Evolutionary conservation across 2,113 vertebrate genomes (phyloP), one percentile per base, ranked within the genome.

Genomic region (Pontoporia blainvillei): DNA sequence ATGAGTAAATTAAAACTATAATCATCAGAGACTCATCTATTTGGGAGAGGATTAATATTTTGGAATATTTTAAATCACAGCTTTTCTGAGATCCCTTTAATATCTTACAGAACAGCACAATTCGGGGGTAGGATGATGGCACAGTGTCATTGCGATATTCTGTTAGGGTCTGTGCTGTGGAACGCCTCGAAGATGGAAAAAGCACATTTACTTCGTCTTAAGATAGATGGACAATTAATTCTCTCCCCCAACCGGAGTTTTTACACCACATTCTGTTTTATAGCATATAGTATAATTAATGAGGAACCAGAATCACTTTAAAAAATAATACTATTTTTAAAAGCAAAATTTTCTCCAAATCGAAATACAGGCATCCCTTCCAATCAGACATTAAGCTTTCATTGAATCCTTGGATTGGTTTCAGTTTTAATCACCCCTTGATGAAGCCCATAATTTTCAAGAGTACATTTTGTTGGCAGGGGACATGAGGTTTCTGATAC

Each of bases 391-490:
- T 92, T 94, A 95, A 88, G 15, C 27, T 95, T 12, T 94, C 23
- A 84, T 83, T 94, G 83, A 79, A 91, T 91, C 62, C 41, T 34
- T 78, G 67, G 69, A 20, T 84, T 90, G 89, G 3, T 86, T 95
- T 87, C 54, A 83, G 46, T 31, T 93, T 86, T 92, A 85, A 61
- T 95, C 71, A 94, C 46, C 27, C 39, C 34, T 69, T n/a, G 25
- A 79, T 66, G n/a, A 96, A 88, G 31, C 15, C 36, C 44, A 91
- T 94, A 31, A 89, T 89, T 96, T 92, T 97, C 18, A 46, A 91
- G 78, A 73, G 67, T 79, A 82, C 17, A 75, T 86, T 94, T 97
- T 71, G 23, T 95, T 97, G 95, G 72, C 73, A 52, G 73, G 3
- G 17, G n/a, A 88, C 39, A 27, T 54, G 25, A 85, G 14, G 7